Base-by-base conservation (phyloP, 2,797 vertebrate genomes). In the Enteromius trimaculatus region DNA sequence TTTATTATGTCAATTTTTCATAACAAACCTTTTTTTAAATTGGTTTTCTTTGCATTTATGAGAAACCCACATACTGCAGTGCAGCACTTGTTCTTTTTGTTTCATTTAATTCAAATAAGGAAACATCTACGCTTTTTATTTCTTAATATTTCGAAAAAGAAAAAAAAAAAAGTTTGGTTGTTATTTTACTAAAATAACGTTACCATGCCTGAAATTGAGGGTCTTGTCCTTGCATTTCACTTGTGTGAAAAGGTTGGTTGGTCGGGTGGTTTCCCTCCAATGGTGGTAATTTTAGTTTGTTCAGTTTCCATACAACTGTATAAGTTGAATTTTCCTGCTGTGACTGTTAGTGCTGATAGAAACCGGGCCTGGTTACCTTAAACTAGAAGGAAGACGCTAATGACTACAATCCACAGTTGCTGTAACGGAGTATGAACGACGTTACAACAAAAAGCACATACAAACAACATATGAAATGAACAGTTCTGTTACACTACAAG, bases 1-100 rank as follows among this genome's bases (percentile, higher is more conserved):
- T 88, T 86, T 82, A 86, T 87, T 84, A 85, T 89, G 87, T 84
- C 81, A 23, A 53, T 83, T 83, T 88, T 87, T 88, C 85, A 84
- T 90, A 87, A 88, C 85, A 60, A 69, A 80, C 83, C 86, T 81
- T 87, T 86, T 84, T 83, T 79, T 80, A 53, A 39, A 79, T 84
- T 85, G 81, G 77, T 85, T 85, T 86, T 86, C 77, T 90, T 80
- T 80, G 58, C 23, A 60, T 86, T 79, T 82, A 47, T 79, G 79
- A 86, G 83, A 85, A 85, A 84, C 80, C 58, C 84, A 76, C 84
- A 85, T 84, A 85, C 86, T 86, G 88, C 81, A 84, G 82, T 88
- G 79, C 85, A 84, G 74, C 81, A 87, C 84, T 89, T 86, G 49
- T 86, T 85, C 84, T 86, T 86, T 90, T 84, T 86, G 62, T 75